phyloP scores from a whole-genome alignment of 2,888 invertebrate species.

The Syrphus vitripennis region DNA sequence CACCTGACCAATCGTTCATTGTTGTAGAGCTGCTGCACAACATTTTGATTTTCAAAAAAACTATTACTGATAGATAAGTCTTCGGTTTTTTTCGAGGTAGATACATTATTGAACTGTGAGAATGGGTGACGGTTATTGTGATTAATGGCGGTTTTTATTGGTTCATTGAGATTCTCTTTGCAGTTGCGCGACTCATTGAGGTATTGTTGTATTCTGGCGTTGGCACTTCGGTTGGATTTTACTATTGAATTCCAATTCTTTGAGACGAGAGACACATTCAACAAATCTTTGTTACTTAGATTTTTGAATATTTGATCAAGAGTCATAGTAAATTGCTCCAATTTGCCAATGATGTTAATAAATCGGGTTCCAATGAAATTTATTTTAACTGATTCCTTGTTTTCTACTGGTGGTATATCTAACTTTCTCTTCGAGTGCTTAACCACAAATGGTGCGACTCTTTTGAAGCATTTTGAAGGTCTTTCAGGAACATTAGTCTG shows the following conservation, averaged over 20 bases:
- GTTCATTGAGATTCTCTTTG: constrained; percentile 47
- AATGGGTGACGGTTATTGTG: constrained; percentile 38
- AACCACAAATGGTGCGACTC: constrained; percentile 12
- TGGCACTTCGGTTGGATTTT: constrained; percentile 46
- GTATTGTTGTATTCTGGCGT: constrained; percentile 38
- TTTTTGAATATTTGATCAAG: constrained; percentile 44
- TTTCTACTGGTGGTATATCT: constrained; percentile 29
- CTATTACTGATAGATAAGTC: constrained; percentile 2
- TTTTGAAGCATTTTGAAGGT: constrained; percentile 31
- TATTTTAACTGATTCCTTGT: not conserved
- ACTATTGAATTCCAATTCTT: constrained; percentile 48
- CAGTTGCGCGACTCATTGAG: constrained; percentile 48
- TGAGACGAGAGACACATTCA: constrained; percentile 44
- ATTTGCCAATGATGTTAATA: constrained; percentile 43
- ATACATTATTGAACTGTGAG: constrained; percentile 31
- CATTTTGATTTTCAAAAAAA: constrained; percentile 47
- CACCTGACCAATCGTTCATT: constrained; percentile 55
- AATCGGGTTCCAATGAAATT: constrained; percentile 32
- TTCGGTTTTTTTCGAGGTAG: not conserved
- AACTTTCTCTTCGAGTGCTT: constrained; percentile 51
- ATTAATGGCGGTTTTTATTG: not conserved
- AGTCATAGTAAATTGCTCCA: constrained; percentile 32
- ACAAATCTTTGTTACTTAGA: constrained; percentile 34
- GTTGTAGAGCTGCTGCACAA: constrained; percentile 41
- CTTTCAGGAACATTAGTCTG: constrained; percentile 26